Evolutionary conservation across 2,113 vertebrate genomes (phyloP).

Genomic region (Bolborhynchus lineola): DNA sequence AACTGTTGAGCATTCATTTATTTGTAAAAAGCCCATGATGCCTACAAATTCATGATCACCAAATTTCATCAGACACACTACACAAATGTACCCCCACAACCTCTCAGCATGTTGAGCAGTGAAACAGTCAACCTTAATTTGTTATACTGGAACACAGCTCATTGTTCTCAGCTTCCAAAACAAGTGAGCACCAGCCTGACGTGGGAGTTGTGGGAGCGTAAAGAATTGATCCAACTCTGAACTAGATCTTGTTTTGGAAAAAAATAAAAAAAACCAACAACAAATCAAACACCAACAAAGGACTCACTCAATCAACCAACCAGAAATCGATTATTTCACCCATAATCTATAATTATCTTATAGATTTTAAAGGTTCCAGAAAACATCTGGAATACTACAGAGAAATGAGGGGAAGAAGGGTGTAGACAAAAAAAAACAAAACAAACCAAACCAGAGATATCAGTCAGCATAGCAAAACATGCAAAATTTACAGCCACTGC

Average conservation of each 20-base stretch:
- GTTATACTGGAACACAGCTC: neutral
- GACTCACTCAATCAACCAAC: neutral
- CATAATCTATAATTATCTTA: neutral
- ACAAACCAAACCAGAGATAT: neutral
- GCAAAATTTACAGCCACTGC: neutral
- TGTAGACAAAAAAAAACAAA: neutral
- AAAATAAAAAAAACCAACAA: neutral
- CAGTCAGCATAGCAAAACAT: neutral
- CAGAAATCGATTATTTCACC: neutral
- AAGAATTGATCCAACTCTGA: constrained; percentile 31
- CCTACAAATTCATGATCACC: neutral
- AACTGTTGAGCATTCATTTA: neutral
- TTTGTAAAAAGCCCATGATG: neutral
- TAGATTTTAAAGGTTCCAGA: neutral
- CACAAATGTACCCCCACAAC: neutral
- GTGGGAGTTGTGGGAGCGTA: constrained; percentile 4
- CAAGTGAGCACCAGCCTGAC: neutral
- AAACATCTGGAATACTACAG: neutral
- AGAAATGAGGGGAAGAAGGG: neutral
- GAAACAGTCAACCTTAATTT: constrained; percentile 33
- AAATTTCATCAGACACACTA: neutral
- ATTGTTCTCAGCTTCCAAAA: constrained; percentile 35
- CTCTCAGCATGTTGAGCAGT: neutral
- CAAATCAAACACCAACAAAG: neutral
- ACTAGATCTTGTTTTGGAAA: neutral